A percentile compares a stretch with the other conserved stretches of the same genome.
Evolutionary conservation across 1,140 invertebrate species (phyloP).

Genomic region (Drosophila arawakana): DNA sequence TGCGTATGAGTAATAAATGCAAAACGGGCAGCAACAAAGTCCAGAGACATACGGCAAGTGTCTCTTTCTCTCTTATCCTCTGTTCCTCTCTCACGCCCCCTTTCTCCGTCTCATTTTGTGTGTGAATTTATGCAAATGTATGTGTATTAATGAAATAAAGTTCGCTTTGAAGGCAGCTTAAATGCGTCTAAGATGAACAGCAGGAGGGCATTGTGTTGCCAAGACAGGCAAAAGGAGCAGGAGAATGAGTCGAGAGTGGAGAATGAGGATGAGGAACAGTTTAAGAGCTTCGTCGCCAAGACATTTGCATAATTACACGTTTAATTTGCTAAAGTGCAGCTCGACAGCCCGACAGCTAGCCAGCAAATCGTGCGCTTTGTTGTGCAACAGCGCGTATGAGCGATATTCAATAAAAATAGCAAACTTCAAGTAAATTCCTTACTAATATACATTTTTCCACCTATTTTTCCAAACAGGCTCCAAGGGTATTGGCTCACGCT

Average conservation of each 20-base stretch:
- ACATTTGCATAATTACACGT: constrained; percentile 82
- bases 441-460: constrained; percentile 35
- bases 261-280: background rate
- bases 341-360: constrained; percentile 27
- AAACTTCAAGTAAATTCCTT: constrained; percentile 8
- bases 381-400: constrained; percentile 56
- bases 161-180: constrained; percentile 73
- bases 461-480: constrained; percentile 59
- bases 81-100: no score
- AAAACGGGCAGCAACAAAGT: constrained; percentile 38
- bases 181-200: constrained; percentile 46
- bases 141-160: constrained; percentile 80
- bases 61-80: no score
- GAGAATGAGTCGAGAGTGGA: background rate
- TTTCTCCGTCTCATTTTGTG: background rate
- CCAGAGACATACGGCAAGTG: constrained; percentile 4
- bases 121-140: constrained; percentile 74
- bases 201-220: constrained; percentile 37
- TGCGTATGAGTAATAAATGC: constrained; percentile 81
- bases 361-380: constrained; percentile 33
- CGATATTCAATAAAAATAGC: constrained; percentile 54
- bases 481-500: constrained; percentile 86
- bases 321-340: constrained; percentile 80
- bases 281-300: constrained; percentile 71
- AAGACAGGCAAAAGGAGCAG: background rate